Base-by-base conservation (phyloP, 2,797 vertebrate species). In the Zalophus californianus region DNA sequence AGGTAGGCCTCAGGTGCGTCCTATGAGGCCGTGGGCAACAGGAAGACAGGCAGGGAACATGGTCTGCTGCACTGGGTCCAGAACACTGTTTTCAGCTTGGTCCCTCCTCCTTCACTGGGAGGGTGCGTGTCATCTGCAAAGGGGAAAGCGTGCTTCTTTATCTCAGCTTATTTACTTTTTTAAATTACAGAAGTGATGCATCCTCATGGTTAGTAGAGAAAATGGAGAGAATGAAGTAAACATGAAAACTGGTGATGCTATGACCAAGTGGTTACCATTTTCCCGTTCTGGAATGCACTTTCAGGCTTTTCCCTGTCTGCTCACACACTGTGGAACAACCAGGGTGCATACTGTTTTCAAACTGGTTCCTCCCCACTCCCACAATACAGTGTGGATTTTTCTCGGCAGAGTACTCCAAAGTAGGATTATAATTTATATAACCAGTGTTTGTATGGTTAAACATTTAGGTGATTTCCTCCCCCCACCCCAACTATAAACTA, bases 181-280 rank as follows among this genome's bases (percentile, higher is more conserved):
- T 52, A 60, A 84, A 64, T 86, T 75, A 96, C 38, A 75, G 79
- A 96, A 96, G 35, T 79, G 83, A 68, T 86, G 85, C 44, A 70
- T 77, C 91, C n/a, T 60, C 50, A 48, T 25, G 89, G 32, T 48
- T 80, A 66, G 80, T 44, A 86, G 9, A 87, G 84, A 93, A 94
- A 91, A 82, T 16, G 62, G 4, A 68, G 32, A 18, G 7, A 87
- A 41, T 75, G 84, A 84, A 62, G 29, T 60, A 75, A 70, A 88
- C 91, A 68, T 72, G 29, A 97, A 92, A 94, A 75, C 15, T 50
- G 35, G n/a, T 50, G 64, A 91, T 83, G 89, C 91, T 58, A 41
- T 79, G 35, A 79, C 13, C 35, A 66, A 79, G 54, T 70, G 68
- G 32, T 38, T 70, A 8, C 4, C 14, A 54, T 75, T 86, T 60